Conservation (phyloP, 2,797 vertebrate genomes). For the Cercopithecus neglectus region DNA sequence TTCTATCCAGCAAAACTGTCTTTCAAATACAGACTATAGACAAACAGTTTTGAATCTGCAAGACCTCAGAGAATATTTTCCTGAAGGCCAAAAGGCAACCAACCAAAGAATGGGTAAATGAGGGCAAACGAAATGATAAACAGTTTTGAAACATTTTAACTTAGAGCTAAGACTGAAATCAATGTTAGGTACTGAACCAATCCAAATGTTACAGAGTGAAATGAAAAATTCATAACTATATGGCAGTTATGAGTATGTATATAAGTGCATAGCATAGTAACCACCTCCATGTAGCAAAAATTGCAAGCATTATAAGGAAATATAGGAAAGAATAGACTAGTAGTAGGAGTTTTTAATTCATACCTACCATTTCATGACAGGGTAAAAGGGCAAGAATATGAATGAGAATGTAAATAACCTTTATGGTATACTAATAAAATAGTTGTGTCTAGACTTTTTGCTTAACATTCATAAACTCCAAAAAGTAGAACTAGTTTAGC, state of each 20-base stretch:
- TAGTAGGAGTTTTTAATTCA: neutral
- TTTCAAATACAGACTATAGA: neutral
- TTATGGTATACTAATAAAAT: neutral
- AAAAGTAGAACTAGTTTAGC: neutral
- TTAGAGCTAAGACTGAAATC: neutral
- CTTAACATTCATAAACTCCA: neutral
- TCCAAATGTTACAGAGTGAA: neutral
- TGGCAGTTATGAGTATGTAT: neutral
- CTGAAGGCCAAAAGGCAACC: neutral
- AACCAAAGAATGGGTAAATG: neutral
- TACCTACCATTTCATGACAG: neutral
- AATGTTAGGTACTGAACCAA: neutral
- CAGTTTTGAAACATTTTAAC: neutral
- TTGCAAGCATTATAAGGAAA: neutral
- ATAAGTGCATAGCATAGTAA: neutral
- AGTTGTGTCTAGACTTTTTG: neutral
- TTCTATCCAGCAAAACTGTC: neutral
- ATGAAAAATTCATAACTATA: neutral
- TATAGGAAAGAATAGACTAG: neutral
- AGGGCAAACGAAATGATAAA: neutral
- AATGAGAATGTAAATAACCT: neutral
- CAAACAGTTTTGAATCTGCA: neutral
- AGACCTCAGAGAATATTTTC: constrained; percentile 1
- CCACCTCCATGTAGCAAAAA: neutral
- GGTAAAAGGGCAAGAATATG: neutral